Percentiles rank a stretch among this genome's conserved stretches.
These are phyloP conservation scores for Drosophila miranda DNA, from an alignment of 1,140 invertebrate species.

Conservation along the genomic window DNA sequence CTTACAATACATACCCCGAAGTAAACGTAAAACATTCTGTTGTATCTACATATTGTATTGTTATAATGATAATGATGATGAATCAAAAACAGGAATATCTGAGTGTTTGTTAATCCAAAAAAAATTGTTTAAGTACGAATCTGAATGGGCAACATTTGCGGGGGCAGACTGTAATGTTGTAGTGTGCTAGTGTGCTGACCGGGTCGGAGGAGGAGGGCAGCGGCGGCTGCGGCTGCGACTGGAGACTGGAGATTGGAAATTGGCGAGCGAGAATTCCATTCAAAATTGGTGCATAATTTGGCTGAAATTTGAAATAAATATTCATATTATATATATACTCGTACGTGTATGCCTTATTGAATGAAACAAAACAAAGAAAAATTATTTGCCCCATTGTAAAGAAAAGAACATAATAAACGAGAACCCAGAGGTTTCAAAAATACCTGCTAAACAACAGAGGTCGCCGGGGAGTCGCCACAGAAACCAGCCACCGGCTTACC, in stretches of 20 bases:
- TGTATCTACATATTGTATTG: conserved; percentile 43
- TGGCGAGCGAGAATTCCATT: conserved; percentile 22
- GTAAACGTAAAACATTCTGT: conserved; percentile 27
- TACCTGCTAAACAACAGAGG: conserved; percentile 69
- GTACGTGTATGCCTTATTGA: conserved; percentile 64
- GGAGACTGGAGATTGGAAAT: not conserved
- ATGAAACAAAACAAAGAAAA: conserved; percentile 40
- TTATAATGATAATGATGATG: conserved; percentile 45
- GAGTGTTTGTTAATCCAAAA: conserved; percentile 37
- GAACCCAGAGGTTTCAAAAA: conserved; percentile 80
- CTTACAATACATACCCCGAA: conserved; percentile 28
- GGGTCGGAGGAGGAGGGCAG: not conserved
- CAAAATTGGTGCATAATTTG: conserved; percentile 73
- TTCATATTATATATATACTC: conserved; percentile 36
- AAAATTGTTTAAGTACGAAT: conserved; percentile 54
- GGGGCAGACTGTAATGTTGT: not conserved
- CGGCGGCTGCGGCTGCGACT: no score
- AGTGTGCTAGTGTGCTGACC: no score
- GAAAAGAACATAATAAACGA: conserved; percentile 46
- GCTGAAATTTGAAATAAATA: conserved; percentile 59
- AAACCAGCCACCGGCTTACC: not conserved
- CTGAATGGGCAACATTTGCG: conserved; percentile 14
- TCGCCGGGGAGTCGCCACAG: conserved; percentile 29
- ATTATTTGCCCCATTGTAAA: conserved; percentile 45
- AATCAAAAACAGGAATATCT: conserved; percentile 33